Evolutionary conservation across 2,888 invertebrate species (phyloP), one percentile per base, ranked within the genome.

Genomic region (Sphaeridia pumilis): DNA sequence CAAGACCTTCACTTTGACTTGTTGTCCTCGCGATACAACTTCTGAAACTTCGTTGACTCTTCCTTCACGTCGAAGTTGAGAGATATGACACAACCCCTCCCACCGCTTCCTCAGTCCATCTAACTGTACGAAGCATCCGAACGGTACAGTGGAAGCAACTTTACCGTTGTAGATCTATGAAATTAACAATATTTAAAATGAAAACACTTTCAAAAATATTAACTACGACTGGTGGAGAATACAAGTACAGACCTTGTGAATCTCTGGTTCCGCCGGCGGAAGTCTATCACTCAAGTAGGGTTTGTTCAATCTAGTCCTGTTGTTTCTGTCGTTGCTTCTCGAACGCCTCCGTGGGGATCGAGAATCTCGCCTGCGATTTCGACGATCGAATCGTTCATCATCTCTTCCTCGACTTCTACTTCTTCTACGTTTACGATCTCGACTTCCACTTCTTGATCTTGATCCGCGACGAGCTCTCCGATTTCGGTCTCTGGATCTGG

Each of bases 11-110:
- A 84, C 77, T 73, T 84, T 85, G 0, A 94, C 90, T 73, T 81
- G 85, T 64, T 88, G 85, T 1, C 92, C 93, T 60, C 89, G 78
- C 21, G 79, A 78, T 0, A 97, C 89, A 4, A 97, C 93, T 72
- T 98, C 97, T 0, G 86, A 81, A 0, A 95, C 95, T 71, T 87
- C 86, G 0, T 87, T 87, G 10, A 98, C 95, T 56, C 95, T 78
- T 0, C 94, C 94, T 72, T 94, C 94, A 0, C 89, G 78, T 42
- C 94, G 75, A 34, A 95, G 72, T 71, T 94, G 87, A 1, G 97
- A 97, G 66, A 98, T 95, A 69, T 99, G 98, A 1, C 95, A 94
- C 0, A 98, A 75, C 0, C 98, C 98, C 70, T 98, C 98, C 82
- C 88, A 88, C 41, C 85, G 78, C 63, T 86, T 83, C 46, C 82